Evolutionary conservation across 1,140 invertebrate species (phyloP).

Genomic region (Drosophila guanche): DNA sequence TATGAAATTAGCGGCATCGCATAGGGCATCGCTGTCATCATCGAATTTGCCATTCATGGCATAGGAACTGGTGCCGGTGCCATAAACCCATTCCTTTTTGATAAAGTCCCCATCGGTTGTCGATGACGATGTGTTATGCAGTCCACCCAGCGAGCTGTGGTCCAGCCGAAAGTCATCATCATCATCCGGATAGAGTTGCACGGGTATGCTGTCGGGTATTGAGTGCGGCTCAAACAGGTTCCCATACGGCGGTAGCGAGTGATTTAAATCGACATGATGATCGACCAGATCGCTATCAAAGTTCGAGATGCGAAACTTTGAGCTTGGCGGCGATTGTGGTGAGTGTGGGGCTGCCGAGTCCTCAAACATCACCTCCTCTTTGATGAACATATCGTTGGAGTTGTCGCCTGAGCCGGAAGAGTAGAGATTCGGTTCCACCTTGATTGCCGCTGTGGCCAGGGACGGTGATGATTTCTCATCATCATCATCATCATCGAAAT

Average conservation of each 20-base stretch:
- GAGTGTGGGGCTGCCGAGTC: slow-evolving; percentile 78
- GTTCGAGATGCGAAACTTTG: slow-evolving; percentile 81
- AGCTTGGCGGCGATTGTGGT: slow-evolving; percentile 78
- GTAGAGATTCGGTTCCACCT: slow-evolving; percentile 81
- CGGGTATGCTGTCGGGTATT: slow-evolving; percentile 81
- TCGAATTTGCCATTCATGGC: slow-evolving; percentile 82
- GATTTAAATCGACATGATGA: slow-evolving; percentile 77
- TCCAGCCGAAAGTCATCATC: slow-evolving; percentile 81
- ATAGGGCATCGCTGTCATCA: slow-evolving; percentile 80
- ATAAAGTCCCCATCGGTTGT: slow-evolving; percentile 82
- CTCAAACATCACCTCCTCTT: slow-evolving; percentile 80
- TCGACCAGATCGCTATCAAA: slow-evolving; percentile 79
- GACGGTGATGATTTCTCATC: slow-evolving; percentile 83
- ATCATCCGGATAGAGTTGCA: slow-evolving; percentile 78
- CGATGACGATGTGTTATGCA: slow-evolving; percentile 76
- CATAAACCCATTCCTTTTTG: slow-evolving; percentile 83
- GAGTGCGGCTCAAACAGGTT: slow-evolving; percentile 82
- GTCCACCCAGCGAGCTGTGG: slow-evolving; percentile 75
- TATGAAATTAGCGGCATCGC: slow-evolving; percentile 81
- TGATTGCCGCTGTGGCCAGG: slow-evolving; percentile 80
- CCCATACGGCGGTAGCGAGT: slow-evolving; percentile 75
- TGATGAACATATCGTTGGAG: slow-evolving; percentile 82
- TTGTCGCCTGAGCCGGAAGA: slow-evolving; percentile 79
- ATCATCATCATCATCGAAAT: slow-evolving; percentile 80
- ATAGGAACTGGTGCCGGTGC: slow-evolving; percentile 74